Evolutionary conservation across 2,797 vertebrate genomes (phyloP).

Genomic region (Rhyacichthys aspro): DNA sequence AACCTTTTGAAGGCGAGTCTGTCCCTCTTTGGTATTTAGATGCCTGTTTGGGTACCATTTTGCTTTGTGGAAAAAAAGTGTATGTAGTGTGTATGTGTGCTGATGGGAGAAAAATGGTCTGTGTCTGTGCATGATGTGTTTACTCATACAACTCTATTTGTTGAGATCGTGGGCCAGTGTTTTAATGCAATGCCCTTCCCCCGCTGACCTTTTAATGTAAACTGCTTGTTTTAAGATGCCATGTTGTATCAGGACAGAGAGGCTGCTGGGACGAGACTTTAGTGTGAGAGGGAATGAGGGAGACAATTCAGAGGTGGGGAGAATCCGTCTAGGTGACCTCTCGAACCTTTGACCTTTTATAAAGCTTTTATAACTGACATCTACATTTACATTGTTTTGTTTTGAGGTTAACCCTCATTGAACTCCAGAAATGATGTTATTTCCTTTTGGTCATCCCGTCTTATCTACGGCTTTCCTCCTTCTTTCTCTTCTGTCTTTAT

Average conservation of each 20-base stretch:
- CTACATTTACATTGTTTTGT: slow-evolving; percentile 59
- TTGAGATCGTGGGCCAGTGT: slow-evolving; percentile 34
- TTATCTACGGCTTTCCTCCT: no score
- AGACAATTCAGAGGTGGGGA: slow-evolving; percentile 69
- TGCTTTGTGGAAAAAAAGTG: slow-evolving; percentile 27
- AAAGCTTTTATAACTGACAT: slow-evolving; percentile 68
- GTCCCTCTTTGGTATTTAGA: slow-evolving; percentile 55
- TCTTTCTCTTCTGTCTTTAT: no score
- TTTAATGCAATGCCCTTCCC: slow-evolving; percentile 53
- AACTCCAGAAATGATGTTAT: slow-evolving; percentile 29
- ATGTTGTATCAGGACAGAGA: slow-evolving; percentile 66
- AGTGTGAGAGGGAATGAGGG: slow-evolving; percentile 58
- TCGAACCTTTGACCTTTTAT: slow-evolving; percentile 72
- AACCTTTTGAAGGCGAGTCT: slow-evolving; percentile 65
- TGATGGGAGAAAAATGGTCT: slow-evolving; percentile 6
- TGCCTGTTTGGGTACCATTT: slow-evolving; percentile 35
- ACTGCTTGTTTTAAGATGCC: slow-evolving; percentile 77
- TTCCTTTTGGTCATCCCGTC: slow-evolving; percentile 51
- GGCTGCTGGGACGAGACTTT: slow-evolving; percentile 45
- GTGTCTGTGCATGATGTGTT: slow-evolving; percentile 15
- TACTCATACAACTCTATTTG: slow-evolving; percentile 21
- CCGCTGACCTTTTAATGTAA: slow-evolving; percentile 77
- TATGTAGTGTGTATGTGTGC: slow-evolving; percentile 17
- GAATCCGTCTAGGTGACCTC: slow-evolving; percentile 61
- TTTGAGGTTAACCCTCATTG: slow-evolving; percentile 61